Evolutionary conservation across 2,888 invertebrate genomes (phyloP), one percentile per base, ranked within the genome.

Genomic region (Oligia strigilis): DNA sequence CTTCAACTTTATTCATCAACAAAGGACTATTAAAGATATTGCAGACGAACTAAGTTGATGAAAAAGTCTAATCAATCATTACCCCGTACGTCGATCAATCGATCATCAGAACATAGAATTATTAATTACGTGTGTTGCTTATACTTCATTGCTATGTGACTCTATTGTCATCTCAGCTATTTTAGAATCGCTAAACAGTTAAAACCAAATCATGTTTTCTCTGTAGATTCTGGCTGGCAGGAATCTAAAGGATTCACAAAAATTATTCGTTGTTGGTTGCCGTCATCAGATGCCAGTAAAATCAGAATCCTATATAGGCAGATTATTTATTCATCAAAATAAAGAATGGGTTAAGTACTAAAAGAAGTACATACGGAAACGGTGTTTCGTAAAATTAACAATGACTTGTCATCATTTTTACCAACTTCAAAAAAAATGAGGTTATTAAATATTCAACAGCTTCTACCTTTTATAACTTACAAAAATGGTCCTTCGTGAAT

Each of bases 51-150:
- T 83, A n/a, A 65, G 62, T 84, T 70, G 4, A 70, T 46, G 52
- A 78, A 77, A 67, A 83, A 83, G 78, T 77, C 40, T 77, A 58
- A 83, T 83, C 78, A 83, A 81, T 83, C 84, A 83, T 19, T 62
- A 80, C 29, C 29, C n/a, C 23, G 23, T 52, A 52, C n/a, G n/a
- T 46, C 36, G 29, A 66, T 80, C 82, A 66, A 83, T 77, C 78
- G 62, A 43, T 84, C 64, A 78, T 64, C 58, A 65, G 36, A 55
- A 62, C 17, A 62, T 19, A n/a, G 1, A 43, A 65, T 52, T 72
- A 40, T 62, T 67, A 43, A 40, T 62, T 67, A 43, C 4, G 43
- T 5, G 19, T 40, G 17, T 70, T 36, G 62, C 55, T 55, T 11
- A 55, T 64, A 36, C 58, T 55, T 82, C 49, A n/a, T 46, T 23